phyloP scores from a whole-genome alignment of 1,140 invertebrate species.

The Brachionus sp. region DNA sequence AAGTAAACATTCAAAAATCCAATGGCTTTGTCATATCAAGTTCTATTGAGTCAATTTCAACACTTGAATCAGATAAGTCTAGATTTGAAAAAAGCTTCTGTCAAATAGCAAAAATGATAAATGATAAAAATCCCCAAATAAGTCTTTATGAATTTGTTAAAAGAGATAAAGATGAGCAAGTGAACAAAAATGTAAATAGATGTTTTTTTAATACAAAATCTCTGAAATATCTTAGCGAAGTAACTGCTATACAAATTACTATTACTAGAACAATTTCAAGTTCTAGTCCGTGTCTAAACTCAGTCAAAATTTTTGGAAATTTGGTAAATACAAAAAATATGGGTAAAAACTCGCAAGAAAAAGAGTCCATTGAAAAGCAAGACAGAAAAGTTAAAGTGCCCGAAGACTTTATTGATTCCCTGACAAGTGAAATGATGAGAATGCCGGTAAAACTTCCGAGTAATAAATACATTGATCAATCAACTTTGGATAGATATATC shows the following conservation, averaged over 20 bases:
- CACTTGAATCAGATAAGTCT: background rate
- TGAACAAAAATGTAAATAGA: background rate
- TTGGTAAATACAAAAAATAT: background rate
- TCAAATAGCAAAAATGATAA: slow-evolving; percentile 7
- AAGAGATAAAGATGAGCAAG: background rate
- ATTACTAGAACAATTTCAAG: background rate
- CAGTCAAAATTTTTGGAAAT: slow-evolving; percentile 9
- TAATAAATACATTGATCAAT: slow-evolving; percentile 18
- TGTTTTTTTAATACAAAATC: slow-evolving; percentile 32
- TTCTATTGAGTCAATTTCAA: background rate
- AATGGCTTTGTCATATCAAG: background rate
- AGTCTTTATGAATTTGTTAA: slow-evolving; percentile 32
- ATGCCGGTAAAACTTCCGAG: slow-evolving; percentile 23
- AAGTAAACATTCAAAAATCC: slow-evolving; percentile 34
- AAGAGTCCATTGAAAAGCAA: background rate
- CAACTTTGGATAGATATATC: slow-evolving; percentile 28
- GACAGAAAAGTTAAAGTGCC: background rate
- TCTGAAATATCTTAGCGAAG: background rate
- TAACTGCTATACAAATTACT: slow-evolving; percentile 3
- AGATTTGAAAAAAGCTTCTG: background rate
- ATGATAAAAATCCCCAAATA: background rate
- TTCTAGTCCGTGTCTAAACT: slow-evolving; percentile 7
- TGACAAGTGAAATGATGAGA: slow-evolving; percentile 39
- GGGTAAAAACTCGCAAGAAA: background rate
- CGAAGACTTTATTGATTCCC: background rate